A percentile compares a stretch with the other conserved stretches of the same genome.
Conservation (phyloP, 2,797 vertebrate genomes). For the Leucoraja ocellata region DNA sequence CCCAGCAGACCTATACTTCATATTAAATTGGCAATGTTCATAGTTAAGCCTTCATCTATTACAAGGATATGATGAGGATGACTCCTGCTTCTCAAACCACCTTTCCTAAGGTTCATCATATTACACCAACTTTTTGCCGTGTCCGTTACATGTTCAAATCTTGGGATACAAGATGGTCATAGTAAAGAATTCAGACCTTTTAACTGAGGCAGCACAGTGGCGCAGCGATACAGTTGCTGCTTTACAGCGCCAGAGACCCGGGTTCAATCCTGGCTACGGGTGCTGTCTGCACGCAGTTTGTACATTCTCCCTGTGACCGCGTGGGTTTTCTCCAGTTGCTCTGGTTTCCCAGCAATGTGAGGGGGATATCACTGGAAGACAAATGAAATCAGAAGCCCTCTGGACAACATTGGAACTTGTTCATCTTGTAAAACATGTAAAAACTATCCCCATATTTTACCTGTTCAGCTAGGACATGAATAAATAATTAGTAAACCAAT, state of each 20-base stretch:
- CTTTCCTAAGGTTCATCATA: neutral
- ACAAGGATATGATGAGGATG: neutral
- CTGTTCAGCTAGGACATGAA: neutral
- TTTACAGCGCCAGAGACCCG: too few species aligned
- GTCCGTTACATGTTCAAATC: neutral
- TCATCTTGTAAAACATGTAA: neutral
- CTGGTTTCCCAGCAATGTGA: neutral
- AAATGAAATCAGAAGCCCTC: neutral
- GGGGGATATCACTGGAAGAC: neutral
- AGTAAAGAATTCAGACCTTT: neutral
- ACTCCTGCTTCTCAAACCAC: neutral
- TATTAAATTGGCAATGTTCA: neutral
- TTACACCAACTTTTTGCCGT: neutral
- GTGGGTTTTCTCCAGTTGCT: too few species aligned
- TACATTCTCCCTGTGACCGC: too few species aligned
- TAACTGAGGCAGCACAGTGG: too few species aligned
- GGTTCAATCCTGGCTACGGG: too few species aligned
- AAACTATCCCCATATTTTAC: neutral
- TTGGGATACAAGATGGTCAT: neutral
- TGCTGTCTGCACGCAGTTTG: too few species aligned
- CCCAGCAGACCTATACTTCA: neutral
- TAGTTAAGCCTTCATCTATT: neutral
- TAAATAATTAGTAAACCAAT: neutral
- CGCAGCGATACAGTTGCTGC: too few species aligned
- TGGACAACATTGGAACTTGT: too few species aligned